A percentile compares a stretch with the other conserved stretches of the same genome.
Evolutionary conservation across 2,113 vertebrate genomes (phyloP).

Genomic region (Laticauda laticaudata): DNA sequence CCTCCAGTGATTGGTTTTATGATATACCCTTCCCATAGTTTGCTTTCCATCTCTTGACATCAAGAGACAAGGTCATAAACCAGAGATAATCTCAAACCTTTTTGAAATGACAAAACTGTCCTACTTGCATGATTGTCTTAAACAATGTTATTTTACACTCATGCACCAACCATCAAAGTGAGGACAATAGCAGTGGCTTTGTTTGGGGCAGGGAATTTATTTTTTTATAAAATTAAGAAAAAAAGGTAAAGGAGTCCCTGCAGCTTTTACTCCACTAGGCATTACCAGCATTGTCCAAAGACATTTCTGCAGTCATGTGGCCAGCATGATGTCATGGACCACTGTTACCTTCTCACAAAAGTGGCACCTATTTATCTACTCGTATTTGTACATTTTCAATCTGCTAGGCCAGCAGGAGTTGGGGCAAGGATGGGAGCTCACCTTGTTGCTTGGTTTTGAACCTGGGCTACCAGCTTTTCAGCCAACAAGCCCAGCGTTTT

Average conservation of each 20-base stretch:
- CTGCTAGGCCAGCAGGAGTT: not conserved
- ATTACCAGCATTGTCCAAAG: not conserved
- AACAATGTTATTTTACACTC: not conserved
- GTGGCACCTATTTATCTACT: not conserved
- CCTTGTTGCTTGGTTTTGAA: not conserved
- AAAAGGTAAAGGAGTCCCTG: not conserved
- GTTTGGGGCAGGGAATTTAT: not conserved
- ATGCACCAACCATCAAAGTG: not conserved
- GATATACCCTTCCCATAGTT: not conserved
- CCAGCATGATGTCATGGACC: not conserved
- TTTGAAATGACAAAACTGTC: not conserved
- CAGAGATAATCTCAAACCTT: not conserved
- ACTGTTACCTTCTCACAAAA: not conserved
- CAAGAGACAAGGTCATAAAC: not conserved
- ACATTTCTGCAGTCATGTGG: not conserved
- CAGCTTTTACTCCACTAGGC: not conserved
- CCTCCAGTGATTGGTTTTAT: not conserved
- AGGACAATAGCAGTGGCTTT: not conserved
- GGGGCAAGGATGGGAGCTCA: not conserved
- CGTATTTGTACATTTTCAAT: not conserved
- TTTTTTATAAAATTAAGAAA: not conserved
- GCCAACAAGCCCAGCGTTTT: not conserved
- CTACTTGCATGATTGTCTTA: not conserved
- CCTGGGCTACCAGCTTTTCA: not conserved
- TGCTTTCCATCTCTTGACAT: not conserved